Evolutionary conservation across 1,140 invertebrate species (phyloP), one percentile per base, ranked within the genome.

Genomic region (Mercenaria mercenaria): DNA sequence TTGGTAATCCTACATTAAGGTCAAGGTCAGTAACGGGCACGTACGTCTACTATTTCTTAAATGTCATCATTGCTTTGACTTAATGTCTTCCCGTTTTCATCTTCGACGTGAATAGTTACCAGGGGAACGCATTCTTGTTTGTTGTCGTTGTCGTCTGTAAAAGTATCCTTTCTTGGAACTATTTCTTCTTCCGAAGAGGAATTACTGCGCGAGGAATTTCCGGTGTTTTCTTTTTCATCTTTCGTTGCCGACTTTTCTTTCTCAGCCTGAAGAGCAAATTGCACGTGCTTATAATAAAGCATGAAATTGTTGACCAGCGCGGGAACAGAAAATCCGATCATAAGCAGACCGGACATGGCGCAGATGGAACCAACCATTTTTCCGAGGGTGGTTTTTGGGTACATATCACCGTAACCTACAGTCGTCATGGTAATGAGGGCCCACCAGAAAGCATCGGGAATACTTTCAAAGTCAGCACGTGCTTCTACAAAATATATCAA

Each of bases 291-390:
- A 34, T 88, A 81, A 29, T 67, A 88, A 15, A 88, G 29, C 56
- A 80, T 69, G 77, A 88, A 88, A 50, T 88, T 88, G 34, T 88
- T 88, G 26, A 88, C 86, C 20, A 88, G 64, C 8, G 61, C 64
- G 15, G 86, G 86, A 0, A 88, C 86, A 10, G 86, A 80, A n/a
- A 88, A 88, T 8, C 86, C 99, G 97, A 99, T 98, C 97, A 99
- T 98, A 97, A 99, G 97, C 96, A 99, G 98, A 97, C 99, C 99
- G 97, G 98, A 99, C 97, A 99, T 98, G 97, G 99, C 99, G 97
- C 99, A 92, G n/a, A 93, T 20, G 0, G 91, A 88, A 0, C 94
- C 95, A 52, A 95, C 83, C 11, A 94, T 34, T 69, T 95, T 94
- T 26, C 95, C 95, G 0, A 69, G 52, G 0, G 74, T 39, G 8